Base-by-base conservation (phyloP, 2,888 invertebrate genomes). In the Trichogramma evanescens region DNA sequence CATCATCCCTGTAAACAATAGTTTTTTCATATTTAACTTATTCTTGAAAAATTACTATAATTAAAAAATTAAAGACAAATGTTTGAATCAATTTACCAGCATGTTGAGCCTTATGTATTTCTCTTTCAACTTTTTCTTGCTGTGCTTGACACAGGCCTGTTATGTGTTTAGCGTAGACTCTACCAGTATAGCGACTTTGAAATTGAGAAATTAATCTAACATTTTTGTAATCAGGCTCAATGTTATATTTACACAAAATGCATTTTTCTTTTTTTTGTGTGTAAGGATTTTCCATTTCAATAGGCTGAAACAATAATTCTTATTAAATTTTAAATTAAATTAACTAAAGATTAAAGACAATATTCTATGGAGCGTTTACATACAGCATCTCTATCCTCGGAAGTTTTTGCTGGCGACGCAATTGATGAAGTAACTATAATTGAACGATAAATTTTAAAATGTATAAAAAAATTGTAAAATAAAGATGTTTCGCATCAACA, bases 121-220 rank as follows among this genome's bases (percentile, higher is more conserved):
- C 91, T 5, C 71, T 74, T 73, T 90, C 87, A 0, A 96, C 84
- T 67, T 82, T 78, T 50, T 81, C 81, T 70, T 97, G 95, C 75
- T 94, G 93, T 6, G 80, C 75, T 72, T 85, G 83, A 74, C 98
- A 99, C 50, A 99, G 82, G 0, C 98, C 95, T 4, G 98, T 99
- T 49, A 98, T 91, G 71, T 97, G 92, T 58, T 89, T 84, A 0
- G 92, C 93, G 75, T 96, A 98, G 64, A 96, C 86, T 66, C 89
- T 83, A 1, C 98, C 98, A 0, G 98, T 97, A 74, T 91, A 94
- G 0, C 93, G 89, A 43, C 97, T 98, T 72, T 97, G 91, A 78
- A 99, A 99, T 76, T 98, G 97, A 0, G 95, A 93, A 5, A 99
- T 79, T 4, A 99, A 78, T 68, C 92, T 86, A 0, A 89, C 86